Conservation (phyloP, 2,797 vertebrate genomes). For the Spinibarbus caldwelli region DNA sequence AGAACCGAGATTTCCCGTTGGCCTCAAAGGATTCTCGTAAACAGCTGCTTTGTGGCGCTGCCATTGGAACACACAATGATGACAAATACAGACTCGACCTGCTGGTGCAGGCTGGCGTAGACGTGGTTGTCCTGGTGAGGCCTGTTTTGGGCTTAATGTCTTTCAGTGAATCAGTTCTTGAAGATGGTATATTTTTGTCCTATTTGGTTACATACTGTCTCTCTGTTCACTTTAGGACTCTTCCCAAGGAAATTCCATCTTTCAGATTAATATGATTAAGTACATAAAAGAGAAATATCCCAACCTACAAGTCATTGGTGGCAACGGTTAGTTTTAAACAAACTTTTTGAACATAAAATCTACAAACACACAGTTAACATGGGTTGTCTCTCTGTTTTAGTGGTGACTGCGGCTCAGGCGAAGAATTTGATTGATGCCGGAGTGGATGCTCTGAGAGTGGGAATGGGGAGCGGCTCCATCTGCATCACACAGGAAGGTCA, state of each 20-base stretch:
- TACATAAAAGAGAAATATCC: conserved; percentile 95
- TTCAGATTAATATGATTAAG: conserved; percentile 97
- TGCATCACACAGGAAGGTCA: conserved; percentile 98
- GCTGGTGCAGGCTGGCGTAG: conserved; percentile 91
- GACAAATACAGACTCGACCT: conserved; percentile 95
- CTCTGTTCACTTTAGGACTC: conserved; percentile 83
- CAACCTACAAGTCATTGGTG: conserved; percentile 90
- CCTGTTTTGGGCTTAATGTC: neutral
- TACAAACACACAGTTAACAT: neutral
- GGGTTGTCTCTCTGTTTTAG: conserved; percentile 67
- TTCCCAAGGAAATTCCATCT: conserved; percentile 97
- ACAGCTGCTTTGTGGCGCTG: conserved; percentile 94
- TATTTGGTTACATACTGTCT: neutral
- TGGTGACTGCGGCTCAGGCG: conserved; percentile 96
- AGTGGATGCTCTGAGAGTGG: conserved; percentile 91
- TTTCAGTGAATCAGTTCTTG: neutral
- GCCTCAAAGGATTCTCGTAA: conserved; percentile 96
- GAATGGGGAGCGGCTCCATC: conserved; percentile 99
- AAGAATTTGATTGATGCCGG: conserved; percentile 98
- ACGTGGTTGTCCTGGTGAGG: conserved; percentile 91
- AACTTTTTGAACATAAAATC: neutral
- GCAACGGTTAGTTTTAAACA: conserved; percentile 84
- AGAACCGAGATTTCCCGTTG: conserved; percentile 96
- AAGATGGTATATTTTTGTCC: neutral
- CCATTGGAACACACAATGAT: conserved; percentile 93